A percentile compares a stretch with the other conserved stretches of the same genome.
phyloP scores from a whole-genome alignment of 2,113 vertebrate genomes.

The Calidris pygmaea region DNA sequence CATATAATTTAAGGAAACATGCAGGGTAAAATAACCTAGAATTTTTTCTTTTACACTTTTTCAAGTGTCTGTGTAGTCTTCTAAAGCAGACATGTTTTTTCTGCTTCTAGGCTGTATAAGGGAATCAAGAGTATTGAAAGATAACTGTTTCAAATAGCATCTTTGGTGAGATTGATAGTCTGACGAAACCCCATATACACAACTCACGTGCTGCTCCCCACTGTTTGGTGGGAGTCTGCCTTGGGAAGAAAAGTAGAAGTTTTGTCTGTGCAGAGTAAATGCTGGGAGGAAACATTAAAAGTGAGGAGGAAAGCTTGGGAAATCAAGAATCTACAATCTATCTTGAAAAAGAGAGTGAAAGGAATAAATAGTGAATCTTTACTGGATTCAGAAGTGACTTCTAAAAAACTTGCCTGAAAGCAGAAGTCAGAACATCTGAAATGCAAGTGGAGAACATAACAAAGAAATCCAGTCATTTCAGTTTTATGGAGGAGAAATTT shows the following conservation, averaged over 20 bases:
- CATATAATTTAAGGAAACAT: background rate
- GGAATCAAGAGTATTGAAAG: background rate
- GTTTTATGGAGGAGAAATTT: background rate
- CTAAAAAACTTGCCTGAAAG: background rate
- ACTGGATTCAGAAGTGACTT: background rate
- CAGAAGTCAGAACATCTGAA: background rate
- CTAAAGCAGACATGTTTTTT: background rate
- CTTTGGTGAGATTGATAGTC: background rate
- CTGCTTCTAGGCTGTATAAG: background rate
- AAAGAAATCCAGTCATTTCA: background rate
- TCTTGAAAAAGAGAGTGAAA: background rate
- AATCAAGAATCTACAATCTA: background rate
- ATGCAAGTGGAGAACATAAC: background rate
- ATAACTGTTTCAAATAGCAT: background rate
- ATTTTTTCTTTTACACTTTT: background rate
- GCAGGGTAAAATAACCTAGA: background rate
- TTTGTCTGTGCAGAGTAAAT: background rate
- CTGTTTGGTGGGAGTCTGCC: background rate
- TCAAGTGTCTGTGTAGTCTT: background rate
- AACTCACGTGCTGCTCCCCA: background rate
- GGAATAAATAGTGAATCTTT: background rate
- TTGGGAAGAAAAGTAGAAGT: background rate
- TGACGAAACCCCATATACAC: background rate
- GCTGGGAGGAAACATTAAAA: background rate
- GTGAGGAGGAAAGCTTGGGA: background rate